These are phyloP conservation scores for Gryon sp. DNA, from an alignment of 1,140 invertebrate species.

Conservation along the genomic window DNA sequence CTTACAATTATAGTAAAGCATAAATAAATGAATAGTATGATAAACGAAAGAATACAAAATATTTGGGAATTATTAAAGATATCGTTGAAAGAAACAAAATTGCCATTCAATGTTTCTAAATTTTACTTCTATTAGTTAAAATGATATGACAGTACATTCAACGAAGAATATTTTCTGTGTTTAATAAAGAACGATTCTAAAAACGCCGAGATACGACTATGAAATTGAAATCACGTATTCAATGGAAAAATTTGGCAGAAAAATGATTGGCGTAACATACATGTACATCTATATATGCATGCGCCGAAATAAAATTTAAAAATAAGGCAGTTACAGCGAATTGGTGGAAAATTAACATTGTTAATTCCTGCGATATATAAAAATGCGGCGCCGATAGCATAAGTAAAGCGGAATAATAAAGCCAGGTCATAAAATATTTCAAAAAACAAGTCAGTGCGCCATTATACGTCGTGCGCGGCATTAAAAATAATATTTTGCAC, in stretches of 20 bases:
- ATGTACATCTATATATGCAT: no score
- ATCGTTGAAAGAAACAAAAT: no score
- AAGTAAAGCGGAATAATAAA: conserved; percentile 46
- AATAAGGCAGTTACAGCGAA: conserved; percentile 1
- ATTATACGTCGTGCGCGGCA: conserved; percentile 9
- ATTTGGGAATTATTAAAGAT: no score
- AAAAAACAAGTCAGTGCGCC: conserved; percentile 35
- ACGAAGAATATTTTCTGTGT: no score
- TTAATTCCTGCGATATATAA: conserved; percentile 13
- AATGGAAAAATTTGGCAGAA: background rate
- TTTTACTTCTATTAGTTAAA: no score
- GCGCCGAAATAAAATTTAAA: conserved; percentile 5
- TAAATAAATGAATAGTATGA: no score
- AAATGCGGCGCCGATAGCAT: background rate
- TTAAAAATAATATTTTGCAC: conserved; percentile 38
- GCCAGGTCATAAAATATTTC: conserved; percentile 22
- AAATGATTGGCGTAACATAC: conserved; percentile 2
- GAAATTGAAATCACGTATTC: background rate
- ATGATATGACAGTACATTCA: no score
- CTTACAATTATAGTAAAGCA: no score
- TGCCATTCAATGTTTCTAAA: no score
- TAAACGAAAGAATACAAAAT: no score
- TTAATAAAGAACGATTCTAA: no score
- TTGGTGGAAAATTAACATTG: conserved; percentile 5
- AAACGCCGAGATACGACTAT: background rate